These are phyloP conservation scores for Hylaeus anthracinus DNA, from an alignment of 1,140 invertebrate species.

Conservation along the genomic window DNA sequence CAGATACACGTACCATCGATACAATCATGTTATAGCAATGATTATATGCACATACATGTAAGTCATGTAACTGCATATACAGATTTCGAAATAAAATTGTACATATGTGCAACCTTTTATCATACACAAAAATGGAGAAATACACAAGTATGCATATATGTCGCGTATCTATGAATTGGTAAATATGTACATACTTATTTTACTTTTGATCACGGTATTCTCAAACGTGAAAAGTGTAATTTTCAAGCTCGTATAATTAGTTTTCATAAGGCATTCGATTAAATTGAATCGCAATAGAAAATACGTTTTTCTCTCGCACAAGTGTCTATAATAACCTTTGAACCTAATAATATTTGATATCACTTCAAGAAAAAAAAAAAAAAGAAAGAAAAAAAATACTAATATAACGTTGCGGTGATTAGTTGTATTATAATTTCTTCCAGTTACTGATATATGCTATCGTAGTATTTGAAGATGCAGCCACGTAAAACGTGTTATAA, in stretches of 20 bases:
- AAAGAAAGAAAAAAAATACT: background rate
- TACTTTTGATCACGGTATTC: constrained; percentile 15
- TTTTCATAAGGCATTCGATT: constrained; percentile 17
- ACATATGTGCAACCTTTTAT: constrained; percentile 40
- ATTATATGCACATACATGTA: constrained; percentile 35
- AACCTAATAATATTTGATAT: constrained; percentile 24
- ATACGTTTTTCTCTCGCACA: constrained; percentile 21
- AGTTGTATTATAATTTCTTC: background rate
- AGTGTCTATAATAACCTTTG: background rate
- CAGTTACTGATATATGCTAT: background rate
- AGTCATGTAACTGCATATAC: constrained; percentile 37
- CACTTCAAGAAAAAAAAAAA: constrained; percentile 1
- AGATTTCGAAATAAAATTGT: constrained; percentile 30
- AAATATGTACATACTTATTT: constrained; percentile 47
- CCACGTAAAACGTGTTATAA: constrained; percentile 34
- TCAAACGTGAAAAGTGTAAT: constrained; percentile 24
- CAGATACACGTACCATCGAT: constrained; percentile 35
- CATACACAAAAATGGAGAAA: constrained; percentile 19
- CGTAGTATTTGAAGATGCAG: constrained; percentile 3
- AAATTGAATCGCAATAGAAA: constrained; percentile 28
- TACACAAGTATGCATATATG: constrained; percentile 14
- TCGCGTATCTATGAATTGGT: constrained; percentile 16
- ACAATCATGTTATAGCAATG: constrained; percentile 14
- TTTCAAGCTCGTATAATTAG: constrained; percentile 6
- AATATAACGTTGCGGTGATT: constrained; percentile 12